These are phyloP conservation scores for Neoarius graeffei DNA, from an alignment of 2,113 vertebrate genomes.

Conservation along the genomic window DNA sequence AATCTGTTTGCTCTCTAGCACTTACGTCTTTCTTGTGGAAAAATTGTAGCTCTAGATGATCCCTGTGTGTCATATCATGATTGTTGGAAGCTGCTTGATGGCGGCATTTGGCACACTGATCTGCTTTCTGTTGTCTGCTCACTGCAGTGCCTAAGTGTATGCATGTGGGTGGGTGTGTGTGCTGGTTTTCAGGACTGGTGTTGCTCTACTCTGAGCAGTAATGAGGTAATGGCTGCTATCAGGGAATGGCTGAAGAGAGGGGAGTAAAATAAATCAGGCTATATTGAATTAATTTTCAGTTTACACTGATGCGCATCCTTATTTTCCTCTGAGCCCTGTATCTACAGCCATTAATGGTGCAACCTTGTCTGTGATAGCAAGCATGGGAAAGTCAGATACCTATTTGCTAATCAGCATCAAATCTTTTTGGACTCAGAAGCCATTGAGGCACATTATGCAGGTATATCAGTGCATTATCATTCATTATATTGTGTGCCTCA, in stretches of 20 bases:
- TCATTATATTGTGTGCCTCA: not conserved
- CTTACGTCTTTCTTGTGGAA: not conserved
- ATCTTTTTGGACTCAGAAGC: not conserved
- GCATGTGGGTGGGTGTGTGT: conserved; percentile 26
- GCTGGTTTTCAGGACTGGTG: conserved; percentile 36
- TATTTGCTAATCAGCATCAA: not conserved
- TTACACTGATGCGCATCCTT: conserved; percentile 34
- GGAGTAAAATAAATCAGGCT: conserved; percentile 45
- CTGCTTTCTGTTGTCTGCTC: conserved; percentile 47
- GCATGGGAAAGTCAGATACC: conserved; percentile 53
- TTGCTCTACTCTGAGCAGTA: conserved; percentile 36
- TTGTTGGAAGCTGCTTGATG: conserved; percentile 43
- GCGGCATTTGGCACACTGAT: conserved; percentile 55
- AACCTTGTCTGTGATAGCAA: conserved; percentile 39
- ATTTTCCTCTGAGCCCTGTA: conserved; percentile 53
- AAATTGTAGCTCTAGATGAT: conserved; percentile 28
- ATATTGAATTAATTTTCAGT: conserved; percentile 55
- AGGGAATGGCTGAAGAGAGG: conserved; percentile 34
- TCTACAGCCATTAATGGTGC: conserved; percentile 55
- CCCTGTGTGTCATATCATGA: conserved; percentile 35
- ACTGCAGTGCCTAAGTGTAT: conserved; percentile 43
- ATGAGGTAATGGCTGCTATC: conserved; percentile 49
- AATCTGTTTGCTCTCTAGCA: not conserved
- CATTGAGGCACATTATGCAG: not conserved
- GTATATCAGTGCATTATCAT: not conserved